Evolutionary conservation across 2,888 invertebrate species (phyloP), one percentile per base, ranked within the genome.

Genomic region (Meliscaeva auricollis): DNA sequence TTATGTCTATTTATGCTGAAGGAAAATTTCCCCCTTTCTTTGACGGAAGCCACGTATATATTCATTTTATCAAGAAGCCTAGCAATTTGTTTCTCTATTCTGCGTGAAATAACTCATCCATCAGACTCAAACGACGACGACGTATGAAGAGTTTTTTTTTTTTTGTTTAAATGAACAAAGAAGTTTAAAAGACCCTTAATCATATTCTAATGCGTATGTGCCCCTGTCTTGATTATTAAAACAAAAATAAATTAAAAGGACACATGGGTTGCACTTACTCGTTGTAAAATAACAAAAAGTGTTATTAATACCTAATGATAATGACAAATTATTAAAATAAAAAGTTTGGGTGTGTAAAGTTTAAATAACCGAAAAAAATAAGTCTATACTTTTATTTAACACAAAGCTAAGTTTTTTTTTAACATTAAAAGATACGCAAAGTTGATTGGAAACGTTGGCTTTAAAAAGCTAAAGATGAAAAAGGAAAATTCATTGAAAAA

Each of bases 71-170:
- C 62, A 64, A 46, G 41, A 8, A 13, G n/a, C 4, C 60, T 15
- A 60, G 60, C 41, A 60, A 64, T 64, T 64, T 64, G 46, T 64
- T 64, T 64, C 46, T 46, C 44, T 64, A 46, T 46, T 26, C 44
- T 64, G 62, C 15, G 11, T 44, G 9, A 30, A 38, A 46, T 11
- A 46, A 30, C 26, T 64, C 62, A 46, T 64, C 62, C 41, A 60
- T 60, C 60, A 20, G 30, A n/a, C n/a, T 64, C 62, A 44, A 41
- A 64, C 30, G 17, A 64, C 44, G 17, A 17, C 60, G 20, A 46
- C 44, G 46, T 46, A 64, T 60, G 60, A 64, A 26, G 62, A 64
- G n/a, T 13, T 41, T 17, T 13, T 17, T 9, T 58, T 41, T 60
- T 35, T 54, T 11, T 20, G 1, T 20, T 20, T 7, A 38, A 44